Evolutionary conservation across 2,797 vertebrate genomes (phyloP), one percentile per base, ranked within the genome.

Genomic region (Malurus splendens): DNA sequence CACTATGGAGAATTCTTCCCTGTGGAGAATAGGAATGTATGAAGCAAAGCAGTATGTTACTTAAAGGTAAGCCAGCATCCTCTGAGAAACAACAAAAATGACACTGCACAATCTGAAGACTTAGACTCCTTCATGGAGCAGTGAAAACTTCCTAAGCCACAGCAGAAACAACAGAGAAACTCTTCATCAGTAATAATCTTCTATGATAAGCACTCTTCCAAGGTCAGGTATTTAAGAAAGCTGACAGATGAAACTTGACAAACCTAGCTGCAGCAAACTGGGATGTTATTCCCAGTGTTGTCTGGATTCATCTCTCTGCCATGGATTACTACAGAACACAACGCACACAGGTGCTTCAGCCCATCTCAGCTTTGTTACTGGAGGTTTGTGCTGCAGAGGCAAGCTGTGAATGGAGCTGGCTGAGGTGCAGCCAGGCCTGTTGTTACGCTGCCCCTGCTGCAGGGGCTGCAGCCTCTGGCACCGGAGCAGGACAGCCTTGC

Each of bases 341-440:
- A 14, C 0, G 13, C 10, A 8, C 1, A 45, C 32, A 54, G 4
- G 0, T 1, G 0, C 47, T n/a, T 42, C 54, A 77, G 45, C 67
- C 64, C 55, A 14, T 4, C 57, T n/a, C 76, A 77, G n/a, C 32
- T 2, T 16, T n/a, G 22, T 6, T 36, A 9, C 57, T 4, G 32
- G 33, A 60, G 38, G 60, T 39, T 14, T 8, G 23, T 7, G n/a
- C 39, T n/a, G 1, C 30, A 9, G 23, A 2, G 12, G 12, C 12
- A 36, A 76, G 50, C n/a, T 27, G 57, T 16, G 52, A 45, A 4
- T 0, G 0, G 39, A 38, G 44, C 23, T 10, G 76, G 18, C 57
- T 18, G 68, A 17, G 38, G 16, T 7, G 61, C 57, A 50, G 85
- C 10, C 22, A 3, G 1, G 1, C 20, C 52, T 0, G 0, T 41